These are phyloP conservation scores for Sepiola atlantica DNA, from an alignment of 2,888 invertebrate genomes.

Conservation along the genomic window DNA sequence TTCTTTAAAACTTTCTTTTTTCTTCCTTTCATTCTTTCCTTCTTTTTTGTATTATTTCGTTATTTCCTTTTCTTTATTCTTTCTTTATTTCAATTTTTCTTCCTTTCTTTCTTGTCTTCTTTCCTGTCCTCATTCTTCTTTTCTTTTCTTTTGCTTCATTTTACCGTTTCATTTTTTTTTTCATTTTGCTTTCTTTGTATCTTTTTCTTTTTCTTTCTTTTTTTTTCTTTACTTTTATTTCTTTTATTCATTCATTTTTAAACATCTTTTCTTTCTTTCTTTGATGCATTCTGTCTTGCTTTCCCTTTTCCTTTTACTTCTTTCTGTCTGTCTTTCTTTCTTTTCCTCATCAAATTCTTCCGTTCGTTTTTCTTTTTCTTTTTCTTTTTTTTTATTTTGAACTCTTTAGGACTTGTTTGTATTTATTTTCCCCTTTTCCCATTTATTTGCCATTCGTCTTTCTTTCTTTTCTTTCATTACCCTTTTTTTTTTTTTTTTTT, in stretches of 20 bases:
- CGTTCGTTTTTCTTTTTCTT: not conserved
- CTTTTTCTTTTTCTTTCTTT: too few species aligned
- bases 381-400: not conserved
- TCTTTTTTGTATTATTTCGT: not conserved
- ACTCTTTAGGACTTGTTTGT: not conserved
- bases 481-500: not conserved
- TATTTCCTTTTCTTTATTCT: not conserved
- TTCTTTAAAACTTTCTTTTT: too few species aligned
- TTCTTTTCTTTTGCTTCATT: not conserved
- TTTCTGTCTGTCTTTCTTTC: not conserved
- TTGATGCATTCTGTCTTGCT: not conserved
- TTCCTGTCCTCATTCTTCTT: too few species aligned
- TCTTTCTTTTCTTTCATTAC: not conserved
- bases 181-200: too few species aligned
- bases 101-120: too few species aligned
- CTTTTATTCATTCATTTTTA: too few species aligned
- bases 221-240: not conserved
- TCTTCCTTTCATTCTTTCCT: not conserved
- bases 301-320: not conserved
- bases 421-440: not conserved
- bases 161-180: not conserved
- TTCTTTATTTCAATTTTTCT: too few species aligned
- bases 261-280: not conserved
- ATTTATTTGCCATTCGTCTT: not conserved
- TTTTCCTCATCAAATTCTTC: not conserved